phyloP scores from a whole-genome alignment of 2,113 vertebrate genomes.

The Chaetorhynchus papuensis region DNA sequence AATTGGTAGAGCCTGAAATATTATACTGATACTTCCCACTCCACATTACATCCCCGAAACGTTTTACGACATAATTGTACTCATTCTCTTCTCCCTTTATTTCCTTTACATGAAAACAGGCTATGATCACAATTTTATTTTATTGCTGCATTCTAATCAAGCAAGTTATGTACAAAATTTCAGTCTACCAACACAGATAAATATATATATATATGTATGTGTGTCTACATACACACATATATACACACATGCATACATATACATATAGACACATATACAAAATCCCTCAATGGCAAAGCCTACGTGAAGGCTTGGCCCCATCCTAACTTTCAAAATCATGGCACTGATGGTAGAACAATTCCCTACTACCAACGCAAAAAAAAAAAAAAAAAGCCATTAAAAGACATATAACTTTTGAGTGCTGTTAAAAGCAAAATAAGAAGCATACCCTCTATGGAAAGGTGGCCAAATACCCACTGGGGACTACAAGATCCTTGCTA shows the following conservation, averaged over 20 bases:
- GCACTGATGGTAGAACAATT: not conserved
- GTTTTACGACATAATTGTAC: not conserved
- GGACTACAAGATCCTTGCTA: not conserved
- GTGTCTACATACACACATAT: accelerated
- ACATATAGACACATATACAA: not conserved
- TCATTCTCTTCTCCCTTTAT: not conserved
- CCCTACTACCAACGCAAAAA: not conserved
- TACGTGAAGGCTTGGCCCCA: not conserved
- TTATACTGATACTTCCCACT: not conserved
- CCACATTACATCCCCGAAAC: not conserved
- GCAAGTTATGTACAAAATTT: not conserved
- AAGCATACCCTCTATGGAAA: not conserved
- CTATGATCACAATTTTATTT: not conserved
- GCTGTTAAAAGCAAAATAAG: not conserved
- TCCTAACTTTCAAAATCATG: not conserved
- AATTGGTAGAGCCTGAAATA: not conserved
- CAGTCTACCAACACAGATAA: not conserved
- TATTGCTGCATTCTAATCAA: not conserved
- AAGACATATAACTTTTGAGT: not conserved
- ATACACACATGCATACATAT: not conserved
- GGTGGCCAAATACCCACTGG: not conserved
- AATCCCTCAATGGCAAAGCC: not conserved
- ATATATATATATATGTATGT: too few species aligned
- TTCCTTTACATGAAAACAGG: not conserved
- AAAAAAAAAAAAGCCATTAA: not conserved